Evolutionary conservation across 2,888 invertebrate genomes (phyloP).

Genomic region (Phalangium opilio): DNA sequence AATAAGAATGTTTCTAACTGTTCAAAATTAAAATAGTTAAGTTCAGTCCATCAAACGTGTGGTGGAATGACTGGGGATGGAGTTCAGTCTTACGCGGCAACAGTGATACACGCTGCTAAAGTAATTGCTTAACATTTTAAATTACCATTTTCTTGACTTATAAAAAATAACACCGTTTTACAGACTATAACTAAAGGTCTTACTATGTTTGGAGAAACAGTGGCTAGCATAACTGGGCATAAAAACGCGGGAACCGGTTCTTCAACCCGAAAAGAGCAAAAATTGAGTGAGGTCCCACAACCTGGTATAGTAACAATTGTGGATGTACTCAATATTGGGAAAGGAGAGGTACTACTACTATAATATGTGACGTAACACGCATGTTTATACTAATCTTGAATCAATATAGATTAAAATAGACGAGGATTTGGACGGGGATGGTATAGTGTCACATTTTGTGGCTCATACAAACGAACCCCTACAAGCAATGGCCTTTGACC

Average conservation of each 20-base stretch:
- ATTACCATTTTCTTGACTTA: neutral
- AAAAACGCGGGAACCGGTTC: slow-evolving; percentile 33
- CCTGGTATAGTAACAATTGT: slow-evolving; percentile 78
- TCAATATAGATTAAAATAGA: slow-evolving; percentile 36
- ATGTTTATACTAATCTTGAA: no score
- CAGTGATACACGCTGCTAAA: slow-evolving; percentile 85
- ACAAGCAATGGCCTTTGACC: slow-evolving; percentile 76
- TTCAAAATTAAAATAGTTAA: slow-evolving; percentile 23
- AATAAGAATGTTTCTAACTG: slow-evolving; percentile 5
- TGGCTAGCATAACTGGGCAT: slow-evolving; percentile 67
- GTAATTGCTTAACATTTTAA: no score
- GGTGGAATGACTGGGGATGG: slow-evolving; percentile 46
- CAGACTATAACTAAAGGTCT: slow-evolving; percentile 62
- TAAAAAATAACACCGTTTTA: slow-evolving; percentile 4
- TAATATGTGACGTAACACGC: no score
- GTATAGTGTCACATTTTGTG: slow-evolving; percentile 69
- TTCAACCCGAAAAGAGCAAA: slow-evolving; percentile 22
- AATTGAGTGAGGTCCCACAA: slow-evolving; percentile 40
- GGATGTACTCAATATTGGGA: slow-evolving; percentile 38
- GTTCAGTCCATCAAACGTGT: slow-evolving; percentile 32
- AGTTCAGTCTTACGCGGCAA: slow-evolving; percentile 63
- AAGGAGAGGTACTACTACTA: slow-evolving; percentile 5
- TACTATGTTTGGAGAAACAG: slow-evolving; percentile 74
- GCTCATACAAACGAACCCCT: slow-evolving; percentile 69
- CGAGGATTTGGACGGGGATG: slow-evolving; percentile 45